Evolutionary conservation across 2,797 vertebrate genomes (phyloP).

Genomic region (Alectoris magna): DNA sequence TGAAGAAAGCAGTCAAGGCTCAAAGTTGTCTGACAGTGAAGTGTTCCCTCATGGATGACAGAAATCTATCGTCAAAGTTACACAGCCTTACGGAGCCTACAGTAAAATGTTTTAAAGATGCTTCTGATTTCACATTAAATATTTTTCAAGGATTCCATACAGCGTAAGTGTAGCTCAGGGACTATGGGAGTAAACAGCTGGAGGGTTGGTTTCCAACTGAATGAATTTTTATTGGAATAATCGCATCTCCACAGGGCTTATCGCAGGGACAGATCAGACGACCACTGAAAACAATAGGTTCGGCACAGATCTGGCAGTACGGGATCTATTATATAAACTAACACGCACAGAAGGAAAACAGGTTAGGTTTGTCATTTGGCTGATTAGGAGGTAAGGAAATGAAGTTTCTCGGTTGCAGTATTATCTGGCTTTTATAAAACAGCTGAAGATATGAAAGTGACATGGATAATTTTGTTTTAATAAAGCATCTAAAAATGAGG

Average conservation of each 20-base stretch:
- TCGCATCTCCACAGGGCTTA: slow-evolving; percentile 83
- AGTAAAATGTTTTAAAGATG: slow-evolving; percentile 66
- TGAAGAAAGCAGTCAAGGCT: not conserved
- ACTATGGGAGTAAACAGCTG: slow-evolving; percentile 85
- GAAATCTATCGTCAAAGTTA: slow-evolving; percentile 60
- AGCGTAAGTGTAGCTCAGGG: slow-evolving; percentile 77
- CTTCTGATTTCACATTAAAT: slow-evolving; percentile 69
- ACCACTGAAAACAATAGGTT: slow-evolving; percentile 81
- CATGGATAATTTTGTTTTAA: slow-evolving; percentile 79
- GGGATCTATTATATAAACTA: slow-evolving; percentile 62
- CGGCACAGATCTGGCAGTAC: slow-evolving; percentile 57
- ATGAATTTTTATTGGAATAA: slow-evolving; percentile 86
- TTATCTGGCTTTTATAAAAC: slow-evolving; percentile 58
- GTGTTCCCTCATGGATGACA: slow-evolving; percentile 11
- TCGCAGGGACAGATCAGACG: slow-evolving; percentile 80
- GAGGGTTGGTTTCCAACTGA: slow-evolving; percentile 83
- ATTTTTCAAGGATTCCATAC: slow-evolving; percentile 72
- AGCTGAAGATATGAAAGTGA: slow-evolving; percentile 55
- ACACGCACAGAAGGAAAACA: slow-evolving; percentile 31
- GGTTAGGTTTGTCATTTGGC: slow-evolving; percentile 29
- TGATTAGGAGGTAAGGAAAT: slow-evolving; percentile 57
- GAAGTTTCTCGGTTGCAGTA: slow-evolving; percentile 22
- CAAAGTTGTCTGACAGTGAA: slow-evolving; percentile 13
- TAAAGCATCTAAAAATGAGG: slow-evolving; percentile 82
- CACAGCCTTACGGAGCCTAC: slow-evolving; percentile 17